These are phyloP conservation scores for Callopanchax toddi DNA, from an alignment of 2,113 vertebrate species.

Conservation along the genomic window DNA sequence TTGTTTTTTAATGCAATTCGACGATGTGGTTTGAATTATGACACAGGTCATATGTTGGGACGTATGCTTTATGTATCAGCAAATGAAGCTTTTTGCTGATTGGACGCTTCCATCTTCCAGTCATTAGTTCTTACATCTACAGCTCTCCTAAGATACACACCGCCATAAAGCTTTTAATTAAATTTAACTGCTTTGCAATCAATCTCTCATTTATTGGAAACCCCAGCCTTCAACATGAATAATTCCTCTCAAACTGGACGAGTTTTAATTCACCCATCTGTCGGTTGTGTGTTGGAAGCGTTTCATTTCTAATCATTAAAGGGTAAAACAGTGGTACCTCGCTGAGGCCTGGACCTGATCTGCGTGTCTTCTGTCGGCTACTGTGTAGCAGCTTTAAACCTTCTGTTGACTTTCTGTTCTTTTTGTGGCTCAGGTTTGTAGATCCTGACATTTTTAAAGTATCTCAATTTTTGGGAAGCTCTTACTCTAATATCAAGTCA, in stretches of 20 bases:
- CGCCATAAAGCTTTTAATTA: constrained; percentile 30
- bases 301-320: constrained; percentile 9
- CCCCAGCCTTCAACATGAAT: constrained; percentile 14
- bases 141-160: constrained; percentile 26
- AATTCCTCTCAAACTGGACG: constrained; percentile 29
- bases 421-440: constrained; percentile 74
- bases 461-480: constrained; percentile 82
- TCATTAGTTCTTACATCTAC: constrained; percentile 16
- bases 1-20: no score
- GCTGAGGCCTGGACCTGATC: constrained; percentile 28
- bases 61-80: constrained; percentile 16
- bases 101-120: constrained; percentile 23
- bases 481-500: constrained; percentile 52
- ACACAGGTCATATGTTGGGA: background rate
- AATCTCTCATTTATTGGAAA: constrained; percentile 31
- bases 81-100: constrained; percentile 35
- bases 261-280: constrained; percentile 31
- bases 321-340: constrained; percentile 4
- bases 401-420: constrained; percentile 69
- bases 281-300: constrained; percentile 28
- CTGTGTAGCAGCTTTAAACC: constrained; percentile 86
- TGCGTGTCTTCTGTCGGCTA: constrained; percentile 80
- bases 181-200: constrained; percentile 24
- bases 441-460: constrained; percentile 80
- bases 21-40: background rate